Evolutionary conservation across 2,888 invertebrate genomes (phyloP).

Genomic region (Epistrophe eligans): DNA sequence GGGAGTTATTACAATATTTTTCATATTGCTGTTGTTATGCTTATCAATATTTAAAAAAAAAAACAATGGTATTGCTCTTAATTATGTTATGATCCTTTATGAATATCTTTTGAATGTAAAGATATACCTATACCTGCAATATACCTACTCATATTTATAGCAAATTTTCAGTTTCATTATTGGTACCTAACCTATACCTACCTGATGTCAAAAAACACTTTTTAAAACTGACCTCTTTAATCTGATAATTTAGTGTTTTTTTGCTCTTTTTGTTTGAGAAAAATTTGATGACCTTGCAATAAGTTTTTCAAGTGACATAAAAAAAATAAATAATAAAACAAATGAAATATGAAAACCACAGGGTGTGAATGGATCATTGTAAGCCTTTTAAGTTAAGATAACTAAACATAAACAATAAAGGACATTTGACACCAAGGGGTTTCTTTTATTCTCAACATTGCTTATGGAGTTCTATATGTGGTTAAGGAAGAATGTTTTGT

Average conservation of each 20-base stretch:
- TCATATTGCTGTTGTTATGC: neutral
- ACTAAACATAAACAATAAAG: no score
- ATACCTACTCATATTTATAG: neutral
- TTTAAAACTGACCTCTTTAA: neutral
- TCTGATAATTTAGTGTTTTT: neutral
- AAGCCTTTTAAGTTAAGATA: neutral
- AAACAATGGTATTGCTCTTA: neutral
- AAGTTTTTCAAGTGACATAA: neutral
- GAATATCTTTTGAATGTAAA: neutral
- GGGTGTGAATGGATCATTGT: neutral
- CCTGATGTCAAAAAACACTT: no score
- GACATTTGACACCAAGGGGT: no score
- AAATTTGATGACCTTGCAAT: neutral
- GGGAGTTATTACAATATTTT: no score
- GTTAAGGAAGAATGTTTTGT: no score
- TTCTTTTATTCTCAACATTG: no score
- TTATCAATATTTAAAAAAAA: neutral
- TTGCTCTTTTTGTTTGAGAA: neutral
- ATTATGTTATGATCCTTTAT: conserved; percentile 4
- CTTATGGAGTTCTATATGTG: no score
- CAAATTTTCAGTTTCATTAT: neutral
- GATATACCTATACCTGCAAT: neutral
- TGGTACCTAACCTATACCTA: neutral
- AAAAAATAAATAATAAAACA: neutral
- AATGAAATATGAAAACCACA: neutral